These are phyloP conservation scores for Dissostichus mawsoni DNA, from an alignment of 2,113 vertebrate species.

Conservation along the genomic window DNA sequence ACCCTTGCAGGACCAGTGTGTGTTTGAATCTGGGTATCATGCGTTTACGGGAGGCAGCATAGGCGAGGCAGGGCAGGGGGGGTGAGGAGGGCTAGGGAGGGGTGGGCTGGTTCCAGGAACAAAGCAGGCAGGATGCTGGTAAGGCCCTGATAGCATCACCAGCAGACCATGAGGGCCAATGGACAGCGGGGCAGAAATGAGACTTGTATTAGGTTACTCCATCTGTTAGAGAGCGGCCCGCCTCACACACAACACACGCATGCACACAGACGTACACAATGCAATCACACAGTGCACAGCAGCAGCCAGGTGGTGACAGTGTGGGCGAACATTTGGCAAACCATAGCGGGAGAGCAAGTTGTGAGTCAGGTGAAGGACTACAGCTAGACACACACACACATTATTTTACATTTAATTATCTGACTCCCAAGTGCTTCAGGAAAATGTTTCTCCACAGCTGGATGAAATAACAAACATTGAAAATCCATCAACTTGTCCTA, in stretches of 20 bases:
- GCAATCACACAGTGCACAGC: conserved; percentile 54
- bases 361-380: conserved; percentile 65
- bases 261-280: conserved; percentile 23
- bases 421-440: conserved; percentile 4
- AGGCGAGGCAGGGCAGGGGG: conserved; percentile 7
- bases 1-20: conserved; percentile 18
- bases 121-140: conserved; percentile 78
- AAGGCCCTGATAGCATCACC: conserved; percentile 80
- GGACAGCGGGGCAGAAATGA: conserved; percentile 77
- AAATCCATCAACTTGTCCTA: neutral
- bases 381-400: conserved; percentile 32
- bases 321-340: conserved; percentile 72
- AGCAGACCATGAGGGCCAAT: conserved; percentile 68
- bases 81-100: neutral
- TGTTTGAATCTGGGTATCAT: conserved; percentile 4
- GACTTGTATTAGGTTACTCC: conserved; percentile 83
- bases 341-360: conserved; percentile 52
- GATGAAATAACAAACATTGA: conserved; percentile 6
- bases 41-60: conserved; percentile 22
- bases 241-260: conserved; percentile 35
- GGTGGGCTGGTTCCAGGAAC: conserved; percentile 77
- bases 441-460: conserved; percentile 25
- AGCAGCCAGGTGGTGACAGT: conserved; percentile 71
- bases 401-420: conserved; percentile 48
- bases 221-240: conserved; percentile 71